phyloP scores from a whole-genome alignment of 2,888 invertebrate species.

The Exephanes ischioxanthus region DNA sequence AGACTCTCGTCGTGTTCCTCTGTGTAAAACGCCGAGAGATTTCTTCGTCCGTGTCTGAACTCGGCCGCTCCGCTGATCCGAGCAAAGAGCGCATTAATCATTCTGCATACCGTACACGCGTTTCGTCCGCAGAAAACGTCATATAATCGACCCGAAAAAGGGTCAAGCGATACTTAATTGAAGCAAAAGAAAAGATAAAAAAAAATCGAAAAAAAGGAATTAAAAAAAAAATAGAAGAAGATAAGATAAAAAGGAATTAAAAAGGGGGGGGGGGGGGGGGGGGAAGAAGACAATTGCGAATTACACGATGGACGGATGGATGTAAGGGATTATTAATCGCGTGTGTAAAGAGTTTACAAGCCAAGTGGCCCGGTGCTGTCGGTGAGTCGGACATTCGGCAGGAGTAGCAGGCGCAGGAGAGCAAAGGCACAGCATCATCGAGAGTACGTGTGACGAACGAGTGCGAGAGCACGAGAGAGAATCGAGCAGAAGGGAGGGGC shows the following conservation, averaged over 20 bases:
- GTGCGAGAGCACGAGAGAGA: constrained; percentile 64
- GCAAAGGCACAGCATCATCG: constrained; percentile 55
- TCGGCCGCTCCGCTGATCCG: constrained; percentile 25
- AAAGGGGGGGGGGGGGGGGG: background rate
- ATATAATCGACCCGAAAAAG: background rate
- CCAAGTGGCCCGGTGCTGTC: constrained; percentile 25
- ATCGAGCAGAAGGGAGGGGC: constrained; percentile 79
- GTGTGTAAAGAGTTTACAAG: constrained; percentile 35
- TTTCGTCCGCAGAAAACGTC: constrained; percentile 12
- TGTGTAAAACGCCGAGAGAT: constrained; percentile 31
- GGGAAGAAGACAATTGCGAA: background rate
- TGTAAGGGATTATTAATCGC: constrained; percentile 16
- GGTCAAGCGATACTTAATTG: background rate
- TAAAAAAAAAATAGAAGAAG: background rate
- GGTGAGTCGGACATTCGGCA: constrained; percentile 55
- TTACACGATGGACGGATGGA: constrained; percentile 1
- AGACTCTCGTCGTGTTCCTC: constrained; percentile 32
- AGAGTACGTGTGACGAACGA: constrained; percentile 45
- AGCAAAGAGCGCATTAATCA: background rate
- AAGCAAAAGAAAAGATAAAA: background rate
- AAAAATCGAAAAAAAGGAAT: background rate
- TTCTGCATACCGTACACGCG: background rate
- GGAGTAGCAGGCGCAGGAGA: constrained; percentile 49
- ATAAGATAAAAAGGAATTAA: background rate
- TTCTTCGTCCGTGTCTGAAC: constrained; percentile 53